Conservation (phyloP, 2,113 vertebrate genomes). For the Osmerus eperlanus region DNA sequence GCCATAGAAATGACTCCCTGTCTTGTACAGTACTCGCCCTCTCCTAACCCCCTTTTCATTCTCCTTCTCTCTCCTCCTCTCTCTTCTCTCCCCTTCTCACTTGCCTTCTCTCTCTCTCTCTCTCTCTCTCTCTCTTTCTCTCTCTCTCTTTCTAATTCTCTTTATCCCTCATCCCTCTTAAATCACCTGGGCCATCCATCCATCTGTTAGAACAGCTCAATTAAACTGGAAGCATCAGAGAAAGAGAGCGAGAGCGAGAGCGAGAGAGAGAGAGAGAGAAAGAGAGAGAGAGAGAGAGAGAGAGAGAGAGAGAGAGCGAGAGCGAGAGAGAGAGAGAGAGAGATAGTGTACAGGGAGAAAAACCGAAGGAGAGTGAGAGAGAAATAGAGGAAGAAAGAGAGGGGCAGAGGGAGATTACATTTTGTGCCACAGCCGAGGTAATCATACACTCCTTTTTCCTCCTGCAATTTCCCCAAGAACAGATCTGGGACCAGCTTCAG, state of each 20-base stretch:
- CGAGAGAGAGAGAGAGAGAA: too few species aligned
- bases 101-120: neutral
- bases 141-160: neutral
- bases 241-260: too few species aligned
- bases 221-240: slow-evolving; percentile 24
- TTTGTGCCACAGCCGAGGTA: neutral
- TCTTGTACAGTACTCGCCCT: neutral
- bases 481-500: neutral
- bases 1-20: slow-evolving; percentile 25
- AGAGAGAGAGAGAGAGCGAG: too few species aligned
- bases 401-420: slow-evolving; percentile 5
- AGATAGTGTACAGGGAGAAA: too few species aligned
- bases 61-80: neutral
- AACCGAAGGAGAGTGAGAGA: too few species aligned
- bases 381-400: too few species aligned
- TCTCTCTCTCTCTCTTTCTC: neutral
- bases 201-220: slow-evolving; percentile 37
- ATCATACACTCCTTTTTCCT: neutral
- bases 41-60: neutral
- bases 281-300: too few species aligned
- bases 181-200: slow-evolving; percentile 35
- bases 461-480: neutral
- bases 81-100: neutral
- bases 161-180: slow-evolving; percentile 26
- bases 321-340: too few species aligned